Evolutionary conservation across 2,113 vertebrate species (phyloP), one percentile per base, ranked within the genome.

Genomic region (Tyto alba): DNA sequence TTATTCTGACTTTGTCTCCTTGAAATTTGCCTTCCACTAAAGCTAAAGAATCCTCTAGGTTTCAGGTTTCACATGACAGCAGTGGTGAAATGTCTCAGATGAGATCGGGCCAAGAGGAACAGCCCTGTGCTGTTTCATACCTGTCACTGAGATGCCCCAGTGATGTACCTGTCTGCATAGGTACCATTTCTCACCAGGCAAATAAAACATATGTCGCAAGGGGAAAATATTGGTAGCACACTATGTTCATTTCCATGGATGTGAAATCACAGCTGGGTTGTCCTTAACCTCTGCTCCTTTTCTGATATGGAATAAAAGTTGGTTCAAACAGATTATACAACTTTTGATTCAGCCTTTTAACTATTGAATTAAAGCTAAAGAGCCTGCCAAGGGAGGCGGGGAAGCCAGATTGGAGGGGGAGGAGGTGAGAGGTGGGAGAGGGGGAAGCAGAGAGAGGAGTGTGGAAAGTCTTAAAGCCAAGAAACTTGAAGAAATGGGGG

Each of bases 361-460:
- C 97, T 98, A 98, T 97, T 98, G 98, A 98, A 98, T 98, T 98
- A 98, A 98, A 98, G 96, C 97, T 98, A 95, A 98, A 98, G 97
- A 98, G 97, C 80, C 96, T 98, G 98, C 98, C 97, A 98, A 92
- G 98, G 96, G 97, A 98, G 98, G 97, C 97, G 97, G 97, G 95
- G 97, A 98, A 98, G 98, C 97, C 98, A 98, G 98, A 98, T 98
- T 98, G 98, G 97, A 98, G 98, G 97, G 96, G 98, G 98, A 98
- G 98, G 98, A 98, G 98, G 98, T 98, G 98, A 98, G 98, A 98
- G 98, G 97, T 98, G 97, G 97, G 96, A 98, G 97, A 98, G 98
- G 97, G 97, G 97, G 96, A 98, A 97, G 97, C 96, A 96, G 97
- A 81, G 95, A 97, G 97, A 97, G 95, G 97, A 97, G 97, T 97